Evolutionary conservation across 1,140 invertebrate species (phyloP).

Genomic region (Brachionus sp.): DNA sequence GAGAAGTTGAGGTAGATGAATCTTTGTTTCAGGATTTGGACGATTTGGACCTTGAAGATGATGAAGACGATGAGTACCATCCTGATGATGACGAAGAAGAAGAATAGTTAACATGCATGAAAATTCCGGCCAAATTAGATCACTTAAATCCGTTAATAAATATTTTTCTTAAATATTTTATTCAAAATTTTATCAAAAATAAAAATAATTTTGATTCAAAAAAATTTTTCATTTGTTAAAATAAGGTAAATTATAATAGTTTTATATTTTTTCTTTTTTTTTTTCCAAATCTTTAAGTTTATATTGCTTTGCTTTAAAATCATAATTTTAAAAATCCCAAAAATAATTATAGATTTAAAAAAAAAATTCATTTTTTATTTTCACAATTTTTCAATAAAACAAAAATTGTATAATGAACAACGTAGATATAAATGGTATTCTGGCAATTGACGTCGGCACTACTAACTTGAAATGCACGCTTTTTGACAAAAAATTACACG

Average conservation of each 20-base stretch:
- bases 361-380: background rate
- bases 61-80: slow-evolving; percentile 52
- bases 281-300: background rate
- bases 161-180: background rate
- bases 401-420: background rate
- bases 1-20: slow-evolving; percentile 87
- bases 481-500: slow-evolving; percentile 8
- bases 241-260: background rate
- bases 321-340: background rate
- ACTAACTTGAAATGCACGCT: slow-evolving; percentile 15
- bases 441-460: slow-evolving; percentile 4
- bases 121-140: background rate
- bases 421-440: background rate
- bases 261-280: background rate
- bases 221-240: background rate
- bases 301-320: background rate
- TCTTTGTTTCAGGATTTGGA: slow-evolving; percentile 87
- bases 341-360: background rate
- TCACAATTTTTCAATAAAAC: background rate
- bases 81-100: slow-evolving; percentile 38
- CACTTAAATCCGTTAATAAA: background rate
- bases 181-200: background rate
- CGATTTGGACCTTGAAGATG: slow-evolving; percentile 78
- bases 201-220: slow-evolving; percentile 9
- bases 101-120: background rate